Evolutionary conservation across 2,113 vertebrate species (phyloP).

Genomic region (Upupa epops): DNA sequence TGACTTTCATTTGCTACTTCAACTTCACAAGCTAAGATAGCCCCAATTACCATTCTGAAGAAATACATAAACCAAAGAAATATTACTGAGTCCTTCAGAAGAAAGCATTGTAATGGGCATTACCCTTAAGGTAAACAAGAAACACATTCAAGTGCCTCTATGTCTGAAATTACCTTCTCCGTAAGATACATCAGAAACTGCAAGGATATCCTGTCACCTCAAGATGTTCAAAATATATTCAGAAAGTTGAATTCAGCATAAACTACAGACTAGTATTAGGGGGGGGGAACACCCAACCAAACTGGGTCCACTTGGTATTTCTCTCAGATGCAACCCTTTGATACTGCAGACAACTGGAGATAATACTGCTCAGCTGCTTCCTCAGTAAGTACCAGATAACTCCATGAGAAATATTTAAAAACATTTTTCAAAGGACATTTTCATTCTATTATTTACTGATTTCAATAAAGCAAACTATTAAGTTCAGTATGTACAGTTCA

Average conservation of each 20-base stretch:
- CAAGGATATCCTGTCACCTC: background rate
- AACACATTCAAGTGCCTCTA: background rate
- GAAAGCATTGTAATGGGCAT: background rate
- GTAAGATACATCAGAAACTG: background rate
- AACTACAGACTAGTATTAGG: background rate
- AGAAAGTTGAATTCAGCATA: background rate
- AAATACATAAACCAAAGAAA: background rate
- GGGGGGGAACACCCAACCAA: background rate
- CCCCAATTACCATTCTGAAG: background rate
- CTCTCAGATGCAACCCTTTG: background rate
- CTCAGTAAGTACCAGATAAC: background rate
- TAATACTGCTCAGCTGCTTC: background rate
- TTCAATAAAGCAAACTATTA: background rate
- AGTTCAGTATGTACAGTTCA: background rate
- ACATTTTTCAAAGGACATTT: background rate
- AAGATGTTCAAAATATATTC: background rate
- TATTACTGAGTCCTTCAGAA: background rate
- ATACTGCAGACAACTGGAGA: background rate
- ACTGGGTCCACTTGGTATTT: background rate
- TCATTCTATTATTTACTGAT: background rate
- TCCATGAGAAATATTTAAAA: background rate
- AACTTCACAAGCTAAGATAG: background rate
- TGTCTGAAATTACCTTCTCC: background rate
- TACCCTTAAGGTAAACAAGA: background rate
- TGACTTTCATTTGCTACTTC: background rate